phyloP scores from a whole-genome alignment of 2,888 invertebrate genomes.

The Gortyna flavago region DNA sequence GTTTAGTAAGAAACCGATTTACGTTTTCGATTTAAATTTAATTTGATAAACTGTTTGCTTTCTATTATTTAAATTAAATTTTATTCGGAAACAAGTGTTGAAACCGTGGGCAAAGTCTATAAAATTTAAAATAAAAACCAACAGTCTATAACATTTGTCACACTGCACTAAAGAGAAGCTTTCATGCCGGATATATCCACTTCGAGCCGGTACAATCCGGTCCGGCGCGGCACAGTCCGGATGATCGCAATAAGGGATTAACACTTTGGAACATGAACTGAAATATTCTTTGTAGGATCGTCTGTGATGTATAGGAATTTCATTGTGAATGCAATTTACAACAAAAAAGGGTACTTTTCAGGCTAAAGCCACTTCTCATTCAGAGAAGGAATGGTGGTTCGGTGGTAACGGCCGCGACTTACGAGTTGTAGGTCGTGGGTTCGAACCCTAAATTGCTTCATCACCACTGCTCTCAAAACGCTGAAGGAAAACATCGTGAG shows the following conservation, averaged over 20 bases:
- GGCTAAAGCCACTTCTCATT: too few relatives aligned
- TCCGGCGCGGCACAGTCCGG: neutral
- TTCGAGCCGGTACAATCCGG: conserved; percentile 25
- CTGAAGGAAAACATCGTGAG: too few relatives aligned
- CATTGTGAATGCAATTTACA: neutral
- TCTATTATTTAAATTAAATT: too few relatives aligned
- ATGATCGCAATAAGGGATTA: conserved; percentile 54
- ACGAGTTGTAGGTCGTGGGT: too few relatives aligned
- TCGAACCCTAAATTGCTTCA: too few relatives aligned
- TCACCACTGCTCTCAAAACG: too few relatives aligned
- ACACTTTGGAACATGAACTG: conserved; percentile 34
- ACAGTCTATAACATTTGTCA: conserved; percentile 9
- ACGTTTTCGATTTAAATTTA: too few relatives aligned
- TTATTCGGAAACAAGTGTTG: neutral
- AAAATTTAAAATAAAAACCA: neutral
- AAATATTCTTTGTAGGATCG: conserved; percentile 22
- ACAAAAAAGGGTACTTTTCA: neutral
- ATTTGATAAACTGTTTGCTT: too few relatives aligned
- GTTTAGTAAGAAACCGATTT: too few relatives aligned
- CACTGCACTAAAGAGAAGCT: conserved; percentile 38
- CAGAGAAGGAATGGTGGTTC: too few relatives aligned
- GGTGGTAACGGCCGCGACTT: too few relatives aligned
- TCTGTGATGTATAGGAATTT: neutral
- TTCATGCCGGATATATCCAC: conserved; percentile 53
- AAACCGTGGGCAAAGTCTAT: neutral